phyloP scores from a whole-genome alignment of 1,140 invertebrate species.

The Eumaeus atala region DNA sequence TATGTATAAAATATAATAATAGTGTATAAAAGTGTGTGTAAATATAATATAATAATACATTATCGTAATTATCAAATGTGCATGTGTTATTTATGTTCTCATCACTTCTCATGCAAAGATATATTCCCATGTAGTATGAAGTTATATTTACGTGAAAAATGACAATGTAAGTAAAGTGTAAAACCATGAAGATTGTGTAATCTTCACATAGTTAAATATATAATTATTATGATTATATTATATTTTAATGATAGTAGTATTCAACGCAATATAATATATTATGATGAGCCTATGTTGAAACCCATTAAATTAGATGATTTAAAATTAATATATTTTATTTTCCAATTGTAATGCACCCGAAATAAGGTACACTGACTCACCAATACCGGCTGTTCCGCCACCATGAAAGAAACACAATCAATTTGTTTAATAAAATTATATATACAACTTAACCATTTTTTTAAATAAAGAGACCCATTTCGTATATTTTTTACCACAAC shows the following conservation, averaged over 20 bases:
- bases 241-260: background rate
- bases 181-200: background rate
- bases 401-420: constrained; percentile 61
- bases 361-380: constrained; percentile 52
- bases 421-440: constrained; percentile 23
- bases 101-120: too few species aligned
- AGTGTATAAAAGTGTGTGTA: too few species aligned
- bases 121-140: too few species aligned
- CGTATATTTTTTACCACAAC: too few species aligned
- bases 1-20: too few species aligned
- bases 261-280: background rate
- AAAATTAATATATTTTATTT: constrained; percentile 10
- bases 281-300: background rate
- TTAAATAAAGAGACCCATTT: background rate
- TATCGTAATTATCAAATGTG: too few species aligned
- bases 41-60: too few species aligned
- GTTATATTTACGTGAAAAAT: too few species aligned
- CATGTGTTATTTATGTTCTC: too few species aligned
- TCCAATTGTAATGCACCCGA: constrained; percentile 34
- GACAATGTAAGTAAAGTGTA: too few species aligned
- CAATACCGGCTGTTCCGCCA: constrained; percentile 52
- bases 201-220: too few species aligned
- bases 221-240: background rate
- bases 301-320: background rate
- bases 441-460: background rate